Base-by-base conservation (phyloP, 1,140 invertebrate species). In the Drosophila tsacasi region DNA sequence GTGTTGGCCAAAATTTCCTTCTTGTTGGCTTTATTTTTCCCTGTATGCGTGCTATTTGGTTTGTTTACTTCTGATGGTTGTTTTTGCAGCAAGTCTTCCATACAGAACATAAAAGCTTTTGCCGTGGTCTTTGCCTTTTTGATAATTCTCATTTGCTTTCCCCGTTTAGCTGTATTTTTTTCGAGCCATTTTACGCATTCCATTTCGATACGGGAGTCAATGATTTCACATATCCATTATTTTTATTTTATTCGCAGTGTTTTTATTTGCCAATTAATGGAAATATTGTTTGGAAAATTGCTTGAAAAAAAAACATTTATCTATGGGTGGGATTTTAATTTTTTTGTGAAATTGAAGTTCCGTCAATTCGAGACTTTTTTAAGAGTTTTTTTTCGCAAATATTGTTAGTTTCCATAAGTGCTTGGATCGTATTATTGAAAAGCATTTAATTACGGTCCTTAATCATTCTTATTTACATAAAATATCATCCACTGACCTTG, bases 221-320 rank as follows among this genome's bases (percentile, higher is more conserved):
- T 69, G 59, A 40, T 64, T 58, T 62, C 21, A 32, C 27, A 42
- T 49, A 60, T 60, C 42, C 47, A 42, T 46, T 49, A 17, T 61
- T 32, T 66, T 57, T 23, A 35, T 67, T 59, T 66, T 62, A 32
- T 47, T 13, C 17, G 66, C 52, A 67, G 63, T 39, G 35, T 66
- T 85, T 86, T 79, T 74, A 49, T 86, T 86, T 86, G 50, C 55
- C 79, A 87, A 86, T 86, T 86, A 82, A 86, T 82, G 63, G 71
- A 68, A 77, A 83, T 86, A 86, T 79, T 86, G 83, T 87, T 76
- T 82, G 63, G 54, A 27, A 61, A 75, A 61, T 68, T 65, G 65
- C 69, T 68, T 76, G 52, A 62, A 85, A 82, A 68, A 73, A 79
- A 81, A 50, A 67, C 47, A 72, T 62, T 80, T 77, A 40, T 21